phyloP scores from a whole-genome alignment of 2,888 invertebrate species.

The Parochlus steinenii region DNA sequence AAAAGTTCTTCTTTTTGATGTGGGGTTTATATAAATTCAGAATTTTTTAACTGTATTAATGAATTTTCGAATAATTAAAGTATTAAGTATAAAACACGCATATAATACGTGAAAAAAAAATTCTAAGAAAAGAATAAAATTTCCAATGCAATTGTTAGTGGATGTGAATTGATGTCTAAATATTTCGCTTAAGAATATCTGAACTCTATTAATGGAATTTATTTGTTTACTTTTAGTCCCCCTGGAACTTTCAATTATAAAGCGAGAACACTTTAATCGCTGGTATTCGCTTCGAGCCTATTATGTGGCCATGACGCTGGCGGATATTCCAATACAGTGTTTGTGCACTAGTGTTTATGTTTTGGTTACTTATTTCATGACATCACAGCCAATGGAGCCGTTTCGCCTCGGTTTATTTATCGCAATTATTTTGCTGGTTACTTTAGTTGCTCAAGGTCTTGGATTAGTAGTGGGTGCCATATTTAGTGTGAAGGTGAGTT shows the following conservation, averaged over 20 bases:
- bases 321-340: constrained; percentile 69
- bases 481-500: constrained; percentile 53
- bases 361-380: constrained; percentile 67
- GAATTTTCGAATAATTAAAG: no score
- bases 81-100: no score
- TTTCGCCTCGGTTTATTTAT: constrained; percentile 54
- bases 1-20: no score
- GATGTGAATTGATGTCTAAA: constrained; percentile 1
- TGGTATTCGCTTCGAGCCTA: constrained; percentile 80
- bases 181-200: neutral
- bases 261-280: constrained; percentile 71
- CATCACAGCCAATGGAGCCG: constrained; percentile 66
- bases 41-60: no score
- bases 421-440: constrained; percentile 54
- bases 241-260: constrained; percentile 60
- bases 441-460: constrained; percentile 70
- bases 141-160: neutral
- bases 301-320: constrained; percentile 58
- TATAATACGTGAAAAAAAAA: no score
- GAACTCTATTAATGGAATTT: constrained; percentile 11
- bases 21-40: no score
- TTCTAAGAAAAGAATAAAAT: neutral
- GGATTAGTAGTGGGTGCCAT: constrained; percentile 74
- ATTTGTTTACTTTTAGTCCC: constrained; percentile 46
- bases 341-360: constrained; percentile 60